Percentiles rank a stretch among this genome's conserved stretches.
These are phyloP conservation scores for Terebella lapidaria DNA, from an alignment of 2,888 invertebrate genomes.

Conservation along the genomic window DNA sequence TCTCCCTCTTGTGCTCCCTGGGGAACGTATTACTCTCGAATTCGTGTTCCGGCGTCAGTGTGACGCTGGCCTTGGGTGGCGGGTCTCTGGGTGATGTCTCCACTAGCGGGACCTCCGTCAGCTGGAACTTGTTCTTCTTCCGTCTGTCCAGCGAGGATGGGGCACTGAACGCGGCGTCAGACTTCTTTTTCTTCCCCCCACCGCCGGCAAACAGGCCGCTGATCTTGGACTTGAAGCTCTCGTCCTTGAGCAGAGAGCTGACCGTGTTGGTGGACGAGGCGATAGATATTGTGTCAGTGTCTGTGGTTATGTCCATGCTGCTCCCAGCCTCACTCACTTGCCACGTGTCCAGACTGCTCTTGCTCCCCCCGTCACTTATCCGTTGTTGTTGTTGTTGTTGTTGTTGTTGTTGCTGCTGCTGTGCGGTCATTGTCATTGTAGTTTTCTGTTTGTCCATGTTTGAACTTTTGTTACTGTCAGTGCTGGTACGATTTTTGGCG, in stretches of 20 bases:
- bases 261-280: background rate
- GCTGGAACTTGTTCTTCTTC: background rate
- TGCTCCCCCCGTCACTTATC: too few species aligned
- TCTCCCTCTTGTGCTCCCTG: background rate
- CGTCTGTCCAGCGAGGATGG: background rate
- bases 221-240: background rate
- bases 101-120: background rate
- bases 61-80: background rate
- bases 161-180: background rate
- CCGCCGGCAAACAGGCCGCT: background rate
- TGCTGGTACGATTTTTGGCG: too few species aligned
- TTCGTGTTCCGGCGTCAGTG: too few species aligned
- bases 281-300: background rate
- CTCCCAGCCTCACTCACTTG: too few species aligned
- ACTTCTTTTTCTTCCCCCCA: too few species aligned
- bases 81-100: background rate
- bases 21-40: constrained; percentile 1
- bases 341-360: too few species aligned
- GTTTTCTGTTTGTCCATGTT: too few species aligned
- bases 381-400: too few species aligned
- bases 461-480: too few species aligned
- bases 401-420: too few species aligned
- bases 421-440: too few species aligned
- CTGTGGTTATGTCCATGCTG: too few species aligned
- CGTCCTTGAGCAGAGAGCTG: background rate